Conservation (phyloP, 2,113 vertebrate genomes). For the Tretioscincus oriximinensis region DNA sequence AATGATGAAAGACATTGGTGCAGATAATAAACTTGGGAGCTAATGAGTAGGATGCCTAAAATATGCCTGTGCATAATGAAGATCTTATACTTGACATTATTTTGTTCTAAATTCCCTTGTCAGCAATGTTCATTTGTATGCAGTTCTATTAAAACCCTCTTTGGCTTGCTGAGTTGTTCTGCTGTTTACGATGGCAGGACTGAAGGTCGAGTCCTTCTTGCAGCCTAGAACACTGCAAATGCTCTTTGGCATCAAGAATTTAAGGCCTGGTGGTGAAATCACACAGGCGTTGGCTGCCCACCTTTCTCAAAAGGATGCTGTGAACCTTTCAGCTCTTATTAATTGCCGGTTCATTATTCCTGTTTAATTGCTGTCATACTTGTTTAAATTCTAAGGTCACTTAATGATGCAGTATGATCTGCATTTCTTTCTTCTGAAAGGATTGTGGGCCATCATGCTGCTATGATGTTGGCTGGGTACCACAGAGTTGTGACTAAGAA, state of each 20-base stretch:
- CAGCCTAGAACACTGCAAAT: background rate
- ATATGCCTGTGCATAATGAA: slow-evolving; percentile 37
- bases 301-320: background rate
- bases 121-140: slow-evolving; percentile 41
- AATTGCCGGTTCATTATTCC: slow-evolving; percentile 1
- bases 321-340: background rate
- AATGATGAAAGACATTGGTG: slow-evolving; percentile 47
- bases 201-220: slow-evolving; percentile 15
- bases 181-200: slow-evolving; percentile 20
- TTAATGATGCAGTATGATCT: no score
- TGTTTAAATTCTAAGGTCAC: background rate
- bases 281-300: background rate
- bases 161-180: slow-evolving; percentile 21
- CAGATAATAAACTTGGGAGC: slow-evolving; percentile 48
- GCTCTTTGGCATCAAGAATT: background rate
- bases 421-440: no score
- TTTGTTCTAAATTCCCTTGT: slow-evolving; percentile 36
- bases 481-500: no score
- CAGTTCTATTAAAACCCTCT: slow-evolving; percentile 21
- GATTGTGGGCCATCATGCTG: no score
- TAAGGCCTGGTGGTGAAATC: background rate
- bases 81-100: slow-evolving; percentile 55
- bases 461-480: no score
- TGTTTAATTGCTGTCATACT: background rate
- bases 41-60: slow-evolving; percentile 56